Base-by-base conservation (phyloP, 1,140 invertebrate species). In the Ceratitis capitata region DNA sequence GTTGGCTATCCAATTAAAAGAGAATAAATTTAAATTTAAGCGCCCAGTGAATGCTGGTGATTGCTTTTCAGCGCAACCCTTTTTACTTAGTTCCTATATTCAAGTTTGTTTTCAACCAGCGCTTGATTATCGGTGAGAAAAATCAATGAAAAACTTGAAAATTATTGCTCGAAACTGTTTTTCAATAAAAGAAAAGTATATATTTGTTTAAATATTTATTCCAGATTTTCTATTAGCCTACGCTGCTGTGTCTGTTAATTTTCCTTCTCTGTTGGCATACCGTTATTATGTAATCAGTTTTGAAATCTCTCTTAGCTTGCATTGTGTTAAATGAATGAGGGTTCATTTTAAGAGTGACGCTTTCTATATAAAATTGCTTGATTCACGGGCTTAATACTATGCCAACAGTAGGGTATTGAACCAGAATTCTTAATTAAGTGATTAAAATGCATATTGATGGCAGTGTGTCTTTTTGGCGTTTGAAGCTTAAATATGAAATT, bases 1-100 rank as follows among this genome's bases (percentile, higher is more conserved):
- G n/a, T n/a, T n/a, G n/a, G 69, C 4, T 23, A 19, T 45, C 69
- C 69, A 78, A 78, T 78, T 78, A 78, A 45, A 78, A 78, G 45
- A 78, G 69, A 45, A 78, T 78, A 78, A 78, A 78, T 78, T 78
- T 78, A 78, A 78, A 78, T 78, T 78, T 78, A 78, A 45, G 39
- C 64, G 64, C 35, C 6, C 64, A n/a, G 19, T 7, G 39, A 5
- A 14, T 4, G 3, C 12, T 78, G 39, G 19, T 2, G 16, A 26
- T 14, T 12, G 10, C 69, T 45, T 78, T 78, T 42, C 69, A 78
- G n/a, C n/a, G n/a, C n/a, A n/a, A 19, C 16, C 39, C 32, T 78
- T 78, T 78, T 78, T 78, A 47, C 69, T 78, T 78, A 78, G 45
- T 78, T 78, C 45, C 39, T 42, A 7, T 14, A 19, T 78, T 45